Evolutionary conservation across 37 sponge, comb jelly and placozoan species (phyloP), one percentile per base, ranked within the genome.

Genomic region (Halichondria panicea): DNA sequence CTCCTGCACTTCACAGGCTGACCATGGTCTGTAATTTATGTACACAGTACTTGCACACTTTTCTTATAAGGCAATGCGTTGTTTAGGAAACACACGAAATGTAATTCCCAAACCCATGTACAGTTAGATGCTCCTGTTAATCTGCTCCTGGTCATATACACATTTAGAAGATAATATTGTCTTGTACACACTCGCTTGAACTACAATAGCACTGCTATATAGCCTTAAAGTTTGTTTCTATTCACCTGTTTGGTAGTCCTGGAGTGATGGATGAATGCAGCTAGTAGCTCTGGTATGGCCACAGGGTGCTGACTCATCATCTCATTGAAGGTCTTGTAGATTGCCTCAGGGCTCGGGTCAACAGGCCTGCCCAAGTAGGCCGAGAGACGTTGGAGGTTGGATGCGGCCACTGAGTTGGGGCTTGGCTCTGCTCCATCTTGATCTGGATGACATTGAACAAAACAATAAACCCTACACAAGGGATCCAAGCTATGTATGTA

Each of bases 361-460:
- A 25, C 43, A 9, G 34, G 46, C 48, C 77, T 56, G 19, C 55
- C 64, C 13, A 82, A 13, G 28, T 68, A 82, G 31, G 67, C 42
- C 22, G 87, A 72, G 34, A 91, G 53, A 5, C 83, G 76, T 21
- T 69, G 69, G 0, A 91, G 82, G 58, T 91, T 91, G 0, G 24
- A 45, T 31, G 79, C 87, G 12, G 91, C 61, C 61, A 86, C 75
- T 21, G 91, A 91, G 63, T 81, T 86, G 55, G 91, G 77, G 66
- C 74, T 86, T 15, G 91, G 91, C 58, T 91, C 91, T 7, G 91
- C 77, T 38, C 87, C 91, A 72, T 90, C 91, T 56, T 90, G 81
- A 55, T 80, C 86, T 90, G 63, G 28, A 42, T 78, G 60, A 58
- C n/a, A 58, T n/a, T 7, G 6, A 48, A 48, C 13, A n/a, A n/a